Evolutionary conservation across 2,797 vertebrate genomes (phyloP), one percentile per base, ranked within the genome.

Genomic region (Bradypus variegatus): DNA sequence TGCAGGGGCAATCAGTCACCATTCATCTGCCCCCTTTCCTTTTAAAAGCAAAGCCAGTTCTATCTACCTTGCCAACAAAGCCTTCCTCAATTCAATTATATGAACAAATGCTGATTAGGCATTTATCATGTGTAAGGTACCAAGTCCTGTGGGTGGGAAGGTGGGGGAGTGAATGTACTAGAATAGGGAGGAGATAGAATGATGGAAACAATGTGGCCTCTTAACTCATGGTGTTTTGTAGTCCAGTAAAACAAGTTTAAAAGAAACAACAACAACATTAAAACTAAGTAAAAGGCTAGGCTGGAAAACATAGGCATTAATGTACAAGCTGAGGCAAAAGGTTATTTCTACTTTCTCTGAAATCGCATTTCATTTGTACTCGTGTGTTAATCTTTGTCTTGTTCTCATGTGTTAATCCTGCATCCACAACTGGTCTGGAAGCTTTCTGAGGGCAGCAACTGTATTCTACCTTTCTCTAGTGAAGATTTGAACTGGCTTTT

Each of bases 101-200:
- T 64, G 81, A 31, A 50, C 55, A 29, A 29, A 12, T 0, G 60
- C 55, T 53, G 14, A 1, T 5, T 18, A 4, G 12, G 38, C 65
- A 16, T 0, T 0, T 0, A 1, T n/a, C 2, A 1, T 4, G 45
- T 8, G 19, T 41, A 10, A 31, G 11, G 41, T 18, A 11, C 55
- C 0, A 2, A 0, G 8, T 29, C 8, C 62, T 8, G 0, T 5
- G 45, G 2, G 58, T 11, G 50, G 14, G 50, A 10, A 14, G 53
- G 58, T 8, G 16, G 33, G n/a, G 38, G 23, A 8, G 45, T 4
- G 84, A 45, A 75, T 12, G 75, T 48, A 9, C 81, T 19, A 3
- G 77, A n/a, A 58, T 3, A 23, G 77, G 64, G 29, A 88, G 41
- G 69, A 72, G 29, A 21, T 0, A 6, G 53, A n/a, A 8, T 15